Base-by-base conservation (phyloP, 2,888 invertebrate species). In the Cryptophagus acutangulus region DNA sequence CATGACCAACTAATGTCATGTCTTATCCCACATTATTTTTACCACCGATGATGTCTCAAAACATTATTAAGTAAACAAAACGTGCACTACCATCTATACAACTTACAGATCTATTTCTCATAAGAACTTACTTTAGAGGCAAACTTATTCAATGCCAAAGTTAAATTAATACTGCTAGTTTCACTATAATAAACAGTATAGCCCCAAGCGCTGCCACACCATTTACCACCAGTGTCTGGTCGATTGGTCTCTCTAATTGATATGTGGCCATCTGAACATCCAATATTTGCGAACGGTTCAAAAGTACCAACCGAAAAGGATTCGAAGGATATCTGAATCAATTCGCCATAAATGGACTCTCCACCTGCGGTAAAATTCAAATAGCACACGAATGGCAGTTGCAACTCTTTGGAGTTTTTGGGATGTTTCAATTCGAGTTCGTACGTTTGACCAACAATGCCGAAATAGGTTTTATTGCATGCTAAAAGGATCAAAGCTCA, bases 171-270 rank as follows among this genome's bases (percentile, higher is more conserved):
- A 51, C 84, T 84, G 52, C 81, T 75, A 5, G 84, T 84, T 69
- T 87, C 87, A 66, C 86, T 87, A 74, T 87, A 87, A 70, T 87
- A 88, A 34, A 87, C 87, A 1, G 86, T 86, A 67, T 87, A 86
- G 3, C 87, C 86, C 84, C 85, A 85, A 1, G 86, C 85, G 29
- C 84, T 84, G 30, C 87, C 87, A 54, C 87, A 87, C 87, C 87
- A 87, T 65, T 84, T 83, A 4, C 87, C 87, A 2, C 82, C 80
- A 4, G 84, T 81, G 40, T 79, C 75, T 0, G 83, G 81, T 0
- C 84, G 75, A 52, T 81, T 82, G 34, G 78, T 73, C 65, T 87
- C 87, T 51, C 78, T 76, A 48, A 87, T 84, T 43, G 80, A 82
- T 77, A 87, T 83, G 69, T 81, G 82, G n/a, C 87, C 87, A 57